These are phyloP conservation scores for Pseudorectes ferrugineus DNA, from an alignment of 2,113 vertebrate genomes.

Conservation along the genomic window DNA sequence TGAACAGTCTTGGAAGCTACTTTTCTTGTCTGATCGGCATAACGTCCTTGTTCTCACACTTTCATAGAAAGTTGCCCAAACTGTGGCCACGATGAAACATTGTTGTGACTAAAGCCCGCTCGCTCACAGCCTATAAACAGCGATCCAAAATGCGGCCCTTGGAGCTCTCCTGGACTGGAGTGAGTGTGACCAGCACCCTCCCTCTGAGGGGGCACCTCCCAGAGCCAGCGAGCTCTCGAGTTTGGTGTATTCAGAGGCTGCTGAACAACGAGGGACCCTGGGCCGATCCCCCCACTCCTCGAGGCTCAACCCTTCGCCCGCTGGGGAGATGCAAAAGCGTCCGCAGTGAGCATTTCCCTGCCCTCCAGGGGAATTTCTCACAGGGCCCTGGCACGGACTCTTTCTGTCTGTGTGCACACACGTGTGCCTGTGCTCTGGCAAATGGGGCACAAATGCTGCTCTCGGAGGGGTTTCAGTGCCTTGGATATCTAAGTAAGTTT, in stretches of 20 bases:
- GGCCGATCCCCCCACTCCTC: fast-evolving
- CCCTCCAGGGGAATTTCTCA: too few relatives aligned
- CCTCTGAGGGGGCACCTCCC: not conserved
- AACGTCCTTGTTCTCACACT: too few relatives aligned
- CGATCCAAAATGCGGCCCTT: fast-evolving
- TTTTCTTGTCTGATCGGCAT: too few relatives aligned
- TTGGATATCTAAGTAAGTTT: not conserved
- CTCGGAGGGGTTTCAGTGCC: too few relatives aligned
- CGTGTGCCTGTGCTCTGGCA: too few relatives aligned
- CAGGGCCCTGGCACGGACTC: too few relatives aligned
- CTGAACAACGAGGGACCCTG: fast-evolving
- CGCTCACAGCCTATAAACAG: fast-evolving
- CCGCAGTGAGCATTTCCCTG: not conserved
- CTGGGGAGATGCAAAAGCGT: not conserved
- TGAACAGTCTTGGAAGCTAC: not conserved
- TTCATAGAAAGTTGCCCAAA: not conserved
- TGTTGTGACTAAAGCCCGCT: fast-evolving
- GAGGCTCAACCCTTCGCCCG: fast-evolving
- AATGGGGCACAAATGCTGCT: too few relatives aligned
- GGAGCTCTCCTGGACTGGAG: not conserved
- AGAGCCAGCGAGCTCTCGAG: fast-evolving
- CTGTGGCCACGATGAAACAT: fast-evolving
- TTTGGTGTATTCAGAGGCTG: fast-evolving
- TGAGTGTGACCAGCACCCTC: fast-evolving
- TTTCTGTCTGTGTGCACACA: too few relatives aligned